Evolutionary conservation across 2,888 invertebrate genomes (phyloP).

Genomic region (Parnassius apollo): DNA sequence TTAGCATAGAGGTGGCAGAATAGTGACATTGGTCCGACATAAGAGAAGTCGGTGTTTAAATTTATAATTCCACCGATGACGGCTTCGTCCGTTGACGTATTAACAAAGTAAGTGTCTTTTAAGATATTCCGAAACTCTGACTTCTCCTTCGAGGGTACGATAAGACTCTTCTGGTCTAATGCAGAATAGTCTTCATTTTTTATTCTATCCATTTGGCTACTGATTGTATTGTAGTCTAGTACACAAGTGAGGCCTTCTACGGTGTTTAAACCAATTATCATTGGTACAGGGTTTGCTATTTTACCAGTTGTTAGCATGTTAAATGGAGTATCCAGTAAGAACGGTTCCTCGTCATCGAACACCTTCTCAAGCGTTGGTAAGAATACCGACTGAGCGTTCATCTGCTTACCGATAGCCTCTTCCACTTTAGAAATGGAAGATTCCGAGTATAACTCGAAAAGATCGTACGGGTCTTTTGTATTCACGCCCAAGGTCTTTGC

Average conservation of each 20-base stretch:
- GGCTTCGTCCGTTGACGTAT: conserved; percentile 56
- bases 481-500: conserved; percentile 62
- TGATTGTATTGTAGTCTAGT: conserved; percentile 63
- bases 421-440: conserved; percentile 53
- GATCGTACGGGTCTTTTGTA: conserved; percentile 50
- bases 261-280: conserved; percentile 77
- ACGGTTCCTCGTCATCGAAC: conserved; percentile 64
- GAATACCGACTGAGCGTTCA: conserved; percentile 67
- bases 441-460: conserved; percentile 54
- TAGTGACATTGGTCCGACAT: conserved; percentile 64
- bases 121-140: conserved; percentile 52
- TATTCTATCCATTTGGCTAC: conserved; percentile 63
- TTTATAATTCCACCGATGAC: conserved; percentile 68
- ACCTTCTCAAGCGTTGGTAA: conserved; percentile 60
- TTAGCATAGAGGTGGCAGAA: conserved; percentile 62
- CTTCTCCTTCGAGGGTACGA: conserved; percentile 47
- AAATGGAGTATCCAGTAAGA: conserved; percentile 66
- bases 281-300: conserved; percentile 64
- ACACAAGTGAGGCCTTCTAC: conserved; percentile 77
- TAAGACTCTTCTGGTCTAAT: conserved; percentile 54
- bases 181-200: conserved; percentile 61
- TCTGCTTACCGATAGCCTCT: conserved; percentile 68
- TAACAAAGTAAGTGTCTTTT: conserved; percentile 62
- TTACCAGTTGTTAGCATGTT: conserved; percentile 55
- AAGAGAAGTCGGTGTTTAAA: conserved; percentile 65